phyloP scores from a whole-genome alignment of 2,797 vertebrate genomes.

The Galagoides demidoff region DNA sequence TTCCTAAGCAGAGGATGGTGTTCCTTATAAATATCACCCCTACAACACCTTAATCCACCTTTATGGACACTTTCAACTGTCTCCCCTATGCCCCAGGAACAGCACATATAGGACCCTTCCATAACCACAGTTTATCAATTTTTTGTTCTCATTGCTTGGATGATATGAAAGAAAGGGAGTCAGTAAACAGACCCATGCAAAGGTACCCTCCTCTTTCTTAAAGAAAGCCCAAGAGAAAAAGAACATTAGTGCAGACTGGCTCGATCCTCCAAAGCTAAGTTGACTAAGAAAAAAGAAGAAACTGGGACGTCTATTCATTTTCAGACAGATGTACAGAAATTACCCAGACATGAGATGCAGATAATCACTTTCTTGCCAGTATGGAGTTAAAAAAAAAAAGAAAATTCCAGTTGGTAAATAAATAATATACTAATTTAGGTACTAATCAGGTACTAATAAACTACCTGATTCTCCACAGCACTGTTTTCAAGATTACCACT shows the following conservation, averaged over 20 bases:
- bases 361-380: background rate
- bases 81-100: background rate
- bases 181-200: background rate
- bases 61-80: background rate
- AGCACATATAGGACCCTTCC: background rate
- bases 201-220: background rate
- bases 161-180: background rate
- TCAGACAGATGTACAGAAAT: background rate
- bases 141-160: background rate
- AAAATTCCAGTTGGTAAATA: background rate
- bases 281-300: background rate
- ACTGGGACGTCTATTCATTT: background rate
- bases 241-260: background rate
- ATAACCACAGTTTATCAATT: background rate
- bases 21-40: background rate
- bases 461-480: background rate
- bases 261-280: background rate
- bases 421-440: too few relatives aligned
- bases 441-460: too few relatives aligned
- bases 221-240: background rate
- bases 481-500: background rate
- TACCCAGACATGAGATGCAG: background rate
- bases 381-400: background rate
- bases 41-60: background rate
- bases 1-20: background rate